phyloP scores from a whole-genome alignment of 1,140 invertebrate genomes.

The Lasioglossum albipes region DNA sequence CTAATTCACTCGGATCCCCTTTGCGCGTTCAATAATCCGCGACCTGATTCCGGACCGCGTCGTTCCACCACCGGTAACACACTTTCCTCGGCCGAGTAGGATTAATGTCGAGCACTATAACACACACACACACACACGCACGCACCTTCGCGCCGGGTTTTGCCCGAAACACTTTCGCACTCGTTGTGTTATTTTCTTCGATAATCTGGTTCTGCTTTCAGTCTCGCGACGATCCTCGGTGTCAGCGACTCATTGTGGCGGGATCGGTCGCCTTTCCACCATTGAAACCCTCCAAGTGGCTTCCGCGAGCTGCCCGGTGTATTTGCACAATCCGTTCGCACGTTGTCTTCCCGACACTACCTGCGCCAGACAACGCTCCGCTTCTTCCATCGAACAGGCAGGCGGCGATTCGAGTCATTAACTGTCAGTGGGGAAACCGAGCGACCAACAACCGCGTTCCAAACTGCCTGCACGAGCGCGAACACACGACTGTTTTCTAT shows the following conservation, averaged over 20 bases:
- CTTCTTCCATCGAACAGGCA: not conserved
- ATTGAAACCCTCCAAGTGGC: not conserved
- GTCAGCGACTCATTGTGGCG: not conserved
- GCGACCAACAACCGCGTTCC: not conserved
- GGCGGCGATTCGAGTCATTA: conserved; percentile 28
- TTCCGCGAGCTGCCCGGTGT: not conserved
- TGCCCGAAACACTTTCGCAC: not conserved
- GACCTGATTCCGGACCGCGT: not conserved
- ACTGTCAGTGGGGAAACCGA: not conserved
- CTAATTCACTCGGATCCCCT: not conserved
- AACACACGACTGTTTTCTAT: no score
- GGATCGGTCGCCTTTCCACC: not conserved
- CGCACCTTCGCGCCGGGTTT: not conserved
- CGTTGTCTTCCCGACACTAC: not conserved
- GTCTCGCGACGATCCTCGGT: not conserved
- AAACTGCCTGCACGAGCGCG: no score
- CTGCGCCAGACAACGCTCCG: not conserved
- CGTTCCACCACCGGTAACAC: no score
- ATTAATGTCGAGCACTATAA: not conserved
- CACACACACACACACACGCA: no score
- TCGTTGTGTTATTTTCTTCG: not conserved
- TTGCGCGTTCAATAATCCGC: not conserved
- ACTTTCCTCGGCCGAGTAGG: not conserved
- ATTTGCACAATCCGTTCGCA: conserved; percentile 1
- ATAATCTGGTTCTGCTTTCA: not conserved